phyloP scores from a whole-genome alignment of 2,888 invertebrate species.

The Sphaerophoria rueppellii region DNA sequence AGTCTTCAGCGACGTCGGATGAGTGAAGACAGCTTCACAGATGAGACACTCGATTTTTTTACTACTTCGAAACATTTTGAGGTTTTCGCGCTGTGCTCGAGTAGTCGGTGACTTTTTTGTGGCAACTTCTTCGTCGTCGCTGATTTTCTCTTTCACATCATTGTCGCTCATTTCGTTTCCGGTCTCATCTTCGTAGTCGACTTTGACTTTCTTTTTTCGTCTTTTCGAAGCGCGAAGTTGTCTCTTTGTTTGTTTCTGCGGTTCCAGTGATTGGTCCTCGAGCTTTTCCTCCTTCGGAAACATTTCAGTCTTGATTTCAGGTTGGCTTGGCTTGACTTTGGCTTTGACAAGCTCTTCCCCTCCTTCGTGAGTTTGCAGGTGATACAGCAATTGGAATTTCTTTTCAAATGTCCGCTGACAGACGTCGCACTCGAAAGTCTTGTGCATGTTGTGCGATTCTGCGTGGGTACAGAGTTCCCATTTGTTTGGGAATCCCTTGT shows the following conservation, averaged over 20 bases:
- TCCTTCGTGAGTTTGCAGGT: constrained; percentile 72
- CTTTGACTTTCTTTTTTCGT: constrained; percentile 41
- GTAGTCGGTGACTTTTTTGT: constrained; percentile 9
- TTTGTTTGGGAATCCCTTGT: constrained; percentile 72
- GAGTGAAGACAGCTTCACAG: constrained; percentile 66
- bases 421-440: constrained; percentile 70
- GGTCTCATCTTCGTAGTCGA: constrained; percentile 19
- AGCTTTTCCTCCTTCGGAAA: background rate
- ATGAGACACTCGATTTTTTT: constrained; percentile 69
- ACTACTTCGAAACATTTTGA: constrained; percentile 48
- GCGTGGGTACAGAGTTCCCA: constrained; percentile 71
- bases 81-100: constrained; percentile 63
- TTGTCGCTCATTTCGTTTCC: constrained; percentile 20
- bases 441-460: constrained; percentile 61
- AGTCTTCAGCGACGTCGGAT: constrained; percentile 66
- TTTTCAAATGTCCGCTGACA: constrained; percentile 72
- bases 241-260: constrained; percentile 29
- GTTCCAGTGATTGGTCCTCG: background rate
- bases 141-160: constrained; percentile 18
- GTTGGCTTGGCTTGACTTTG: constrained; percentile 39
- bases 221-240: constrained; percentile 33
- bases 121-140: constrained; percentile 6
- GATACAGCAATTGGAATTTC: constrained; percentile 72
- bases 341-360: constrained; percentile 63
- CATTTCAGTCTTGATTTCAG: background rate